Base-by-base conservation (phyloP, 2,113 vertebrate genomes). In the Pithys albifrons region DNA sequence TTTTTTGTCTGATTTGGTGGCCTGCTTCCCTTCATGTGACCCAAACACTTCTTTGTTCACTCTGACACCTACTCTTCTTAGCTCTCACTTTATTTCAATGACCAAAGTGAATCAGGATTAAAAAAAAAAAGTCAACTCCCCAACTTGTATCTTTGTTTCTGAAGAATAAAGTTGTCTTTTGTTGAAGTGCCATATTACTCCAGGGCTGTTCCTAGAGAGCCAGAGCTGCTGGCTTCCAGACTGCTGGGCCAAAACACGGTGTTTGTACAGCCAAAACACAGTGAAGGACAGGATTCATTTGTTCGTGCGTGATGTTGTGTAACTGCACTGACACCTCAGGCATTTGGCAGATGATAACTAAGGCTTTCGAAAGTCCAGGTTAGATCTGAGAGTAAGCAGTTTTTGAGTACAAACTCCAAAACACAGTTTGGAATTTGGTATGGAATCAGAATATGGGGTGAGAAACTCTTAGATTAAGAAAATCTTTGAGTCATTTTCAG, bases 231-330 rank as follows among this genome's bases (percentile, higher is more conserved):
- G 52, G 29, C 45, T 75, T 79, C 48, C 39, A 78, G 75, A 39
- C 4, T 18, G 35, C 20, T 85, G 66, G 54, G 72, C 71, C 49
- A 90, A 64, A 64, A 23, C 20, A 82, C 33, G 35, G 16, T 20
- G n/a, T n/a, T 64, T 41, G 66, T 76, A 85, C 35, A 48, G 54
- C 52, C 10, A 7, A 83, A 92, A 55, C 54, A 51, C 35, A 43
- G 31, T 20, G 55, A 82, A 84, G 72, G 43, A 54, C 65, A 59
- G 39, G 19, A 91, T 31, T 64, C 27, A 19, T 23, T 76, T 46
- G 2, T 72, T 67, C 0, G 0, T 49, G 61, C 22, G 14, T 23
- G 24, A 2, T 8, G 22, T 39, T 79, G 37, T 58, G 43, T 69
- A 67, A 66, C 57, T 66, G 67, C 22, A 12, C 59, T 73, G 79